Base-by-base conservation (phyloP, 2,797 vertebrate species). In the Huso huso region DNA sequence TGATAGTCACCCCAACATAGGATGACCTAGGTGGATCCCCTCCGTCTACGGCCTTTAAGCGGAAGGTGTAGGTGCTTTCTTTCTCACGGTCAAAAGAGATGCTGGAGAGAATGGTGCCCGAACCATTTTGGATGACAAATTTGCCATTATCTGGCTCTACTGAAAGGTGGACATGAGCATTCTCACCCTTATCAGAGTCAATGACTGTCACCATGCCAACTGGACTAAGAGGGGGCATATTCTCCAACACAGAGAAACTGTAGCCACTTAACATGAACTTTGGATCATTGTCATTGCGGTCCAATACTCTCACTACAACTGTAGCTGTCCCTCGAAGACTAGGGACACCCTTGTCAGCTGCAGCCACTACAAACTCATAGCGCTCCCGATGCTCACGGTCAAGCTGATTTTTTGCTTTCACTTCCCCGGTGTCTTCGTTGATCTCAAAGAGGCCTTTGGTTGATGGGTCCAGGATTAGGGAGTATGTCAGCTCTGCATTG, bases 281-380 rank as follows among this genome's bases (percentile, higher is more conserved):
- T 51, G 97, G 97, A 76, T 98, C 95, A 0, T 98, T 98, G 89
- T 99, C 97, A n/a, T 99, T 99, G 73, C 93, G 91, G 79, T 99
- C 97, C 70, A 97, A 84, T 65, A 98, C 89, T 0, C 90, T 95
- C 68, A 99, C 76, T 18, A 93, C 87, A 66, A 99, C 92, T 0
- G 94, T 96, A 0, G 96, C 92, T 0, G 95, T 99, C 68, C 96
- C 96, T 50, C 93, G 93, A 74, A 95, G 89, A 78, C 92, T 95
- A 10, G 97, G 95, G 15, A 89, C 86, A 5, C 97, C 97, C 66
- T 96, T 95, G 78, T 99, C 97, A 0, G 92, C 87, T 0, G 95
- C 97, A 0, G 95, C 91, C 58, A 99, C 95, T 6, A 87, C 87
- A 77, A 99, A 93, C 73, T 95, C 86, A 0, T 99, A 99, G 37